Base-by-base conservation (phyloP, 2,888 invertebrate genomes). In the Adelphocoris suturalis region DNA sequence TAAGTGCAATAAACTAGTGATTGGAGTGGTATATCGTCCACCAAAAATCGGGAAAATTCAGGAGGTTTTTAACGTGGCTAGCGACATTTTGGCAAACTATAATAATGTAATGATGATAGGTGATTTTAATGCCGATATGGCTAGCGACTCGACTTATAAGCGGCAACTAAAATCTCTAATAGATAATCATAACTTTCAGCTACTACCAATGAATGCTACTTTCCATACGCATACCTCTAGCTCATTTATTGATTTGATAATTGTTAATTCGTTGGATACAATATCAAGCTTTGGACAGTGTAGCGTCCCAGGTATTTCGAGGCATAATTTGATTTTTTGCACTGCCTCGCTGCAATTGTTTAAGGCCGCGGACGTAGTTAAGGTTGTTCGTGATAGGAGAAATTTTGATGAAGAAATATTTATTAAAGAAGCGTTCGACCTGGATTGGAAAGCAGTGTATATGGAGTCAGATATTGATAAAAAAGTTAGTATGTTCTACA, bases 291-390 rank as follows among this genome's bases (percentile, higher is more conserved):
- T n/a, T n/a, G n/a, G n/a, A n/a, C n/a, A n/a, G n/a, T n/a, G n/a
- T n/a, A n/a, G n/a, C n/a, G 14, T 84, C 19, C 27, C 48, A 48
- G 81, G 81, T 13, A 3, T 81, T 4, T 81, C 81, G 7, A 23
- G 81, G n/a, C 81, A 81, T n/a, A n/a, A 81, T 19, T 47, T 81
- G 5, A n/a, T 81, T 48, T 81, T 47, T n/a, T 47, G 81, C n/a
- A 81, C 48, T 81, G n/a, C 7, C 12, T 37, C n/a, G 37, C 9
- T 46, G 9, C 5, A n/a, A 9, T 9, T 16, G 4, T 3, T 12
- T 5, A 81, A 47, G 16, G 5, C n/a, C 7, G n/a, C 37, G 9
- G 47, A 9, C 37, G 13, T 3, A 46, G 12, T 47, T 7, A 13
- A 9, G 13, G 9, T 5, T 12, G n/a, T 81, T 12, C 23, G 81